Conservation (phyloP, 1,140 invertebrate species). For the Phymastichus coffea region DNA sequence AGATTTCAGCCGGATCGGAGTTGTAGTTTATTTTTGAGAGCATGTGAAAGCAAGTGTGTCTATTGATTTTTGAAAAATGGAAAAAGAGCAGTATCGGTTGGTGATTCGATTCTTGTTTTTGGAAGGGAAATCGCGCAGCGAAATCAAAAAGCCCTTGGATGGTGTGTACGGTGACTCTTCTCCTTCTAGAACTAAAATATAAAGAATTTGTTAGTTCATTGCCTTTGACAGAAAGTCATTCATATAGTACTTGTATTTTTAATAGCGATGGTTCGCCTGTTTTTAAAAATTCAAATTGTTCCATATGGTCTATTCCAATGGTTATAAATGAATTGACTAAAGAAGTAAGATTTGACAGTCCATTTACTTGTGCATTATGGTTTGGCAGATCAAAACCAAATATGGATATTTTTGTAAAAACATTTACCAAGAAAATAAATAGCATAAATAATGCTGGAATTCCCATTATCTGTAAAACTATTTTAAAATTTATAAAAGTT, state of each 20-base stretch:
- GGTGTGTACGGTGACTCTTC: too few species aligned
- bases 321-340: slow-evolving; percentile 21
- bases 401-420: slow-evolving; percentile 21
- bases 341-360: slow-evolving; percentile 6
- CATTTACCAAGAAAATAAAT: slow-evolving; percentile 14
- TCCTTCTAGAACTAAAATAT: slow-evolving; percentile 14
- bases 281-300: slow-evolving; percentile 20
- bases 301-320: slow-evolving; percentile 24
- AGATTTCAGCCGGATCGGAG: too few species aligned
- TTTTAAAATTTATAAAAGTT: too few species aligned
- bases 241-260: slow-evolving; percentile 17
- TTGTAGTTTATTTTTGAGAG: too few species aligned
- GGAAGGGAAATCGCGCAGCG: too few species aligned
- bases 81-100: too few species aligned
- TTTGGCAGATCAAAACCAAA: slow-evolving; percentile 25
- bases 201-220: slow-evolving; percentile 15
- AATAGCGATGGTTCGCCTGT: slow-evolving; percentile 23
- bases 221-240: neutral
- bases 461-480: too few species aligned
- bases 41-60: too few species aligned
- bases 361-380: slow-evolving; percentile 20
- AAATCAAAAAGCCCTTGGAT: too few species aligned
- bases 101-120: too few species aligned
- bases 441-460: too few species aligned
- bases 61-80: too few species aligned